These are phyloP conservation scores for Squalus acanthias DNA, from an alignment of 2,797 vertebrate species.

Conservation along the genomic window DNA sequence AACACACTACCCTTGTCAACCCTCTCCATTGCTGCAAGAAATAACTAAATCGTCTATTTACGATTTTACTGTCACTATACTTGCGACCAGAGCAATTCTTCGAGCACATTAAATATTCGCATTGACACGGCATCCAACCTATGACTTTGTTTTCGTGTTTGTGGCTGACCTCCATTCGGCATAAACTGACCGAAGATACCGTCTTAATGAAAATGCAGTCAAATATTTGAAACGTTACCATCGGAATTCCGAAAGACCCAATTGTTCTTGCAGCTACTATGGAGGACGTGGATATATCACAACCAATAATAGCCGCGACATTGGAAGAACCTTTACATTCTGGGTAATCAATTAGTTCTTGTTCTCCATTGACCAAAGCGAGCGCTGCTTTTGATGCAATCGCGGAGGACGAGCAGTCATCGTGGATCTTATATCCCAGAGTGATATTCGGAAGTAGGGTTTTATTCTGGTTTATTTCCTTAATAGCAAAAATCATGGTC, in stretches of 20 bases:
- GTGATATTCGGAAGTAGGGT: not conserved
- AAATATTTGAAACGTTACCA: not conserved
- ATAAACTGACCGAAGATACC: not conserved
- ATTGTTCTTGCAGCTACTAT: not conserved
- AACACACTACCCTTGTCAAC: too few species aligned
- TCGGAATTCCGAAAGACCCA: not conserved
- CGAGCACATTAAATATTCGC: not conserved
- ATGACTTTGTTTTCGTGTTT: not conserved
- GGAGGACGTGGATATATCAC: not conserved
- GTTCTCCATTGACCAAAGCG: not conserved
- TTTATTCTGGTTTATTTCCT: constrained; percentile 14
- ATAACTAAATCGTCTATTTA: not conserved
- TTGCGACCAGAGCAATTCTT: not conserved
- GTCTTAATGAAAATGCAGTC: not conserved
- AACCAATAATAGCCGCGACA: not conserved
- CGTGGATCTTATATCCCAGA: not conserved
- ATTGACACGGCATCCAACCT: not conserved
- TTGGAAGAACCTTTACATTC: not conserved
- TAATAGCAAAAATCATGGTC: constrained; percentile 14
- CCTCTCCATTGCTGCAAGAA: too few species aligned
- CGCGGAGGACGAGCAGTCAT: not conserved
- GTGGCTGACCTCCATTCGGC: not conserved
- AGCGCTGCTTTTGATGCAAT: not conserved
- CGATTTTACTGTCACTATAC: not conserved
- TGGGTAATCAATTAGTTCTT: not conserved